Conservation (phyloP, 2,888 invertebrate genomes). For the Anodontia alba region DNA sequence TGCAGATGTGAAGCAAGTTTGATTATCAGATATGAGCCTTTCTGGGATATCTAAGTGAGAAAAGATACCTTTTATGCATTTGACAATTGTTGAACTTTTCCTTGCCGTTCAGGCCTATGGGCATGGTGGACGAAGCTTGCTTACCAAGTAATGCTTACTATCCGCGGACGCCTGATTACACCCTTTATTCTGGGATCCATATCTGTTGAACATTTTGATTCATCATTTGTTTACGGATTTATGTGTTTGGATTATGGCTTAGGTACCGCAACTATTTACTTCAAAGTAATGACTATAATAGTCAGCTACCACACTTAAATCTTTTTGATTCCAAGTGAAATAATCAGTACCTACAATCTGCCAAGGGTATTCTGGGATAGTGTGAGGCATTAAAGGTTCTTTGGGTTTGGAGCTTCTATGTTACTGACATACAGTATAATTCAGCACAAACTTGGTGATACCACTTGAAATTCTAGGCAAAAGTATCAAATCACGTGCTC, state of each 20-base stretch:
- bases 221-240: too few relatives aligned
- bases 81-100: slow-evolving; percentile 19
- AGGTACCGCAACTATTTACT: slow-evolving; percentile 13
- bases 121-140: too few relatives aligned
- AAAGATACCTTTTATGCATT: slow-evolving; percentile 19
- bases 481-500: slow-evolving; percentile 54
- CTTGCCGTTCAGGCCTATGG: too few relatives aligned
- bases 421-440: slow-evolving; percentile 41
- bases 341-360: slow-evolving; percentile 57
- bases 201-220: too few relatives aligned
- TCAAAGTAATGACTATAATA: slow-evolving; percentile 47
- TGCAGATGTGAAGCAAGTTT: neutral
- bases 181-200: too few relatives aligned
- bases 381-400: slow-evolving; percentile 41
- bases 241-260: too few relatives aligned
- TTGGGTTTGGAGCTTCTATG: slow-evolving; percentile 42
- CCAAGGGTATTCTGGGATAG: slow-evolving; percentile 48
- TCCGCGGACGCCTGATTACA: too few relatives aligned
- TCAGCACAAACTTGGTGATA: slow-evolving; percentile 49
- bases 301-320: slow-evolving; percentile 53
- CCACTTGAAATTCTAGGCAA: slow-evolving; percentile 57
- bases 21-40: slow-evolving; percentile 15
- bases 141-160: too few relatives aligned
- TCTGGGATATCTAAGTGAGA: slow-evolving; percentile 12
- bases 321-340: slow-evolving; percentile 41